Conservation (phyloP, 1,140 invertebrate genomes). For the Coboldia fuscipes region DNA sequence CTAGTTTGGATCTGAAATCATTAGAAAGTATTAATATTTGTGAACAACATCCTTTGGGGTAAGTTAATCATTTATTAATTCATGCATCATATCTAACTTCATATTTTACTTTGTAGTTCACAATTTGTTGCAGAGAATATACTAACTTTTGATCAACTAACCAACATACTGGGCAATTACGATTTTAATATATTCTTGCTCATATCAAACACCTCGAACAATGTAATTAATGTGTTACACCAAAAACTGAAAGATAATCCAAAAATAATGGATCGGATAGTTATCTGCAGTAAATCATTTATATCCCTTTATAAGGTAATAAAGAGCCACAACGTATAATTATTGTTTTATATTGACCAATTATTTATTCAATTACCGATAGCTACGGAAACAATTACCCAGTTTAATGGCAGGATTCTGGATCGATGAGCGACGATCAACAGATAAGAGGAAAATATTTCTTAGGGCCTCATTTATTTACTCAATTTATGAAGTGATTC, state of each 20-base stretch:
- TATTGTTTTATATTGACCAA: no score
- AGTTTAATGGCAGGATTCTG: slow-evolving; percentile 19
- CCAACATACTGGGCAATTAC: not conserved
- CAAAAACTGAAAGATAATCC: slow-evolving; percentile 8
- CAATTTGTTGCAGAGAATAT: slow-evolving; percentile 16
- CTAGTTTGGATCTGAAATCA: slow-evolving; percentile 12
- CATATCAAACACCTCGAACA: slow-evolving; percentile 6
- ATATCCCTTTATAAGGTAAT: no score
- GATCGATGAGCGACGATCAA: slow-evolving; percentile 15
- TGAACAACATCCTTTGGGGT: slow-evolving; percentile 19
- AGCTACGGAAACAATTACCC: slow-evolving; percentile 16
- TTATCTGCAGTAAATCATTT: no score
- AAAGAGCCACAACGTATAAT: no score
- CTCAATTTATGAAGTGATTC: slow-evolving; percentile 18
- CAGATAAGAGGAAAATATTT: slow-evolving; percentile 8
- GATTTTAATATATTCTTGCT: not conserved
- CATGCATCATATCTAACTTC: not conserved
- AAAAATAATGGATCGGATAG: no score
- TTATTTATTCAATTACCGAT: not conserved
- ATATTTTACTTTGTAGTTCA: slow-evolving; percentile 8
- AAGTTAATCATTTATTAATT: not conserved
- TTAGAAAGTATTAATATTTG: slow-evolving; percentile 14
- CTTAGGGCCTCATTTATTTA: slow-evolving; percentile 17
- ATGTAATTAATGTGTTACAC: slow-evolving; percentile 12
- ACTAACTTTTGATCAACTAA: no score